A percentile compares a stretch with the other conserved stretches of the same genome.
Conservation (phyloP, 2,113 vertebrate species). For the Petromus typicus region DNA sequence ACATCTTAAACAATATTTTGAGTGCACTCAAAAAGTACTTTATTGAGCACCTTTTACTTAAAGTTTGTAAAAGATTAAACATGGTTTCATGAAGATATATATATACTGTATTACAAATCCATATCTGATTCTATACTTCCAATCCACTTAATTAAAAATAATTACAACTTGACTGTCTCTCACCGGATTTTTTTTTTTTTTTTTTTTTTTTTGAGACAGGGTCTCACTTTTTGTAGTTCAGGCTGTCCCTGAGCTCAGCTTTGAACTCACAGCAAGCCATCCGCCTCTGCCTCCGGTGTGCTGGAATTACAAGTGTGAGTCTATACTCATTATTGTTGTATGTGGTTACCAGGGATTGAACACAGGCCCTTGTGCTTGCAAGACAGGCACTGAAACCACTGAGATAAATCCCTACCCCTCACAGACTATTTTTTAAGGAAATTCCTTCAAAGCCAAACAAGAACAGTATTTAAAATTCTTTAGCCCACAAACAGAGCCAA, state of each 20-base stretch:
- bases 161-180: neutral
- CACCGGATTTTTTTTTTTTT: neutral
- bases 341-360: no score
- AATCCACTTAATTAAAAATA: neutral
- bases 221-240: no score
- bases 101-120: neutral
- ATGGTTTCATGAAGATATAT: conserved; percentile 35
- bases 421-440: conserved; percentile 10
- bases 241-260: no score
- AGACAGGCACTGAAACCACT: no score
- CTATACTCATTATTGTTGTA: no score
- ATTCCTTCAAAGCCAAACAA: neutral
- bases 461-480: neutral
- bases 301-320: no score
- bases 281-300: no score
- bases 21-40: neutral
- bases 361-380: no score
- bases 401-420: no score
- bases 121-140: neutral
- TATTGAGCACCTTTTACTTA: neutral
- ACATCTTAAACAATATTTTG: conserved; percentile 26
- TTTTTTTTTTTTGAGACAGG: no score
- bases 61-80: conserved; percentile 18
- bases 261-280: no score
- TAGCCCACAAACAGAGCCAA: neutral